Percentiles rank a stretch among this genome's conserved stretches.
phyloP scores from a whole-genome alignment of 2,797 vertebrate genomes.

The Agapornis canus region DNA sequence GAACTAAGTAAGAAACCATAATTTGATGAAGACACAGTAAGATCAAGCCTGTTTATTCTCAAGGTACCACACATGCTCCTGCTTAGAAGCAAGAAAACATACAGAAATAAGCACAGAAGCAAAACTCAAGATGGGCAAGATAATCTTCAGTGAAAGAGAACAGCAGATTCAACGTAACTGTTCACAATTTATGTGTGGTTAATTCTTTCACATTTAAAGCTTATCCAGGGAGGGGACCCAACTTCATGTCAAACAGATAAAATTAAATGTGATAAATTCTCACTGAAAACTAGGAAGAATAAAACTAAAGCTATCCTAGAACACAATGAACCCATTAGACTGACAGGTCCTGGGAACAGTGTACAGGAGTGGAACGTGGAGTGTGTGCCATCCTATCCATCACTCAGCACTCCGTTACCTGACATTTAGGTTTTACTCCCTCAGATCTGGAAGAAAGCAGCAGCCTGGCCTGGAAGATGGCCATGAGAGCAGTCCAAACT shows the following conservation, averaged over 20 bases:
- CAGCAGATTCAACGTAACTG: neutral
- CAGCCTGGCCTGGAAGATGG: neutral
- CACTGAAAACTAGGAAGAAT: neutral
- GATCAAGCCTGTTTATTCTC: neutral
- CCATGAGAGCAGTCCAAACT: neutral
- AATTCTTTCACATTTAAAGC: neutral
- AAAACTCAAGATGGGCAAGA: neutral
- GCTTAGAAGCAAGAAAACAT: neutral
- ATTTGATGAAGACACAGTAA: neutral
- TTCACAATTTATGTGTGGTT: neutral
- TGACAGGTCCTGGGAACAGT: neutral
- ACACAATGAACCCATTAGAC: neutral
- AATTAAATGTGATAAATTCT: neutral
- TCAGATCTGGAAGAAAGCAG: neutral
- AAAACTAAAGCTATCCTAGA: neutral
- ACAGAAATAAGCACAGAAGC: neutral
- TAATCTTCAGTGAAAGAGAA: neutral
- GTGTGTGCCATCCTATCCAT: neutral
- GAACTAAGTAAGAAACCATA: neutral
- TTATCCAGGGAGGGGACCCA: neutral
- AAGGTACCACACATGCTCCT: neutral
- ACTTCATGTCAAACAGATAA: neutral
- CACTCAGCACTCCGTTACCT: rapidly evolving
- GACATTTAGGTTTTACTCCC: neutral
- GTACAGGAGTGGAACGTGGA: neutral